Evolutionary conservation across 2,113 vertebrate species (phyloP).

Genomic region (Tachysurus vachellii): DNA sequence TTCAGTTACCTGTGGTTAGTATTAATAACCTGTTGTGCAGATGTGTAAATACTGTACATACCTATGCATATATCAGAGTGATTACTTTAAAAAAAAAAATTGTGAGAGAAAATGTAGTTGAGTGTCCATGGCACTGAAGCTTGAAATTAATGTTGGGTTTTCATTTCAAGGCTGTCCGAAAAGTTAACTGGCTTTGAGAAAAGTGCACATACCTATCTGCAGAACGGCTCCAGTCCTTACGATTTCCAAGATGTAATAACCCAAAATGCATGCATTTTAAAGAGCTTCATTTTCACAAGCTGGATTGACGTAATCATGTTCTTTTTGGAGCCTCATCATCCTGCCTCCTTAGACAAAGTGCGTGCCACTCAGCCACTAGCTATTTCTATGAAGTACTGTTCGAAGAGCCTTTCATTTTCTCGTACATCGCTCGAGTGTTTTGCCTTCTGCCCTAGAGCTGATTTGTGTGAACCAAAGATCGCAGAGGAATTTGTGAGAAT

Average conservation of each 20-base stretch:
- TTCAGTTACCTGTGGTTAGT: background rate
- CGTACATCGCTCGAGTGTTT: constrained; percentile 5
- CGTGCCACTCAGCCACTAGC: background rate
- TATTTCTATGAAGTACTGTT: background rate
- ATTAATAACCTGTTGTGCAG: constrained; percentile 5
- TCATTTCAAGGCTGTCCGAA: constrained; percentile 43
- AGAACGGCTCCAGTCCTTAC: constrained; percentile 5
- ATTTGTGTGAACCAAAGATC: constrained; percentile 31
- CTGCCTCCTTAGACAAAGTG: background rate
- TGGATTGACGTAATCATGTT: background rate
- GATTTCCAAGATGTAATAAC: constrained; percentile 22
- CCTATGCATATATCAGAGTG: background rate
- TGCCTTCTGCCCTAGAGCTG: constrained; percentile 8
- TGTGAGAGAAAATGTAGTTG: background rate
- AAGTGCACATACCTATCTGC: constrained; percentile 23
- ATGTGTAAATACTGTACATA: background rate
- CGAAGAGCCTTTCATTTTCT: background rate
- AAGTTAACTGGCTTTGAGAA: constrained; percentile 39
- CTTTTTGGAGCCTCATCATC: constrained; percentile 1
- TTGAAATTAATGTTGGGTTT: constrained; percentile 52
- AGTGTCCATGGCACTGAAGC: constrained; percentile 43
- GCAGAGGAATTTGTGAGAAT: constrained; percentile 24
- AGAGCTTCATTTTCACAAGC: constrained; percentile 4
- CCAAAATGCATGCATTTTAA: constrained; percentile 17
- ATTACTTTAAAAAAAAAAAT: background rate